phyloP scores from a whole-genome alignment of 2,888 invertebrate genomes.

The Cheilosia grossa region DNA sequence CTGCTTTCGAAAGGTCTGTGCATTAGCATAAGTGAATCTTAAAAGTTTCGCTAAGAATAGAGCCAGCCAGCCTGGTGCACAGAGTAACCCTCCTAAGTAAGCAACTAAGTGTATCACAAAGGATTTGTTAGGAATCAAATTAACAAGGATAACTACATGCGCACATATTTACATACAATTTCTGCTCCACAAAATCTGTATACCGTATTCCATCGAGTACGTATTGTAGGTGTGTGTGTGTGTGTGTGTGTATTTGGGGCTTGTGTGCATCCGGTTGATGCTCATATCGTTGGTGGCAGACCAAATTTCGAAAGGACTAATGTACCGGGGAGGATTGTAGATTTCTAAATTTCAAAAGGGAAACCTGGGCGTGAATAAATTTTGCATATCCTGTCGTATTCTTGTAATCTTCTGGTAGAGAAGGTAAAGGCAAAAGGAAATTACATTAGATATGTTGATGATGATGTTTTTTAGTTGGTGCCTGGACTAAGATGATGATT shows the following conservation, averaged over 20 bases:
- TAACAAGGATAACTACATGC: conserved; percentile 65
- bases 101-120: conserved; percentile 67
- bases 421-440: conserved; percentile 58
- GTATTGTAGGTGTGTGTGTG: too few species aligned
- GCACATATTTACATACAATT: conserved; percentile 37
- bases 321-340: conserved; percentile 4
- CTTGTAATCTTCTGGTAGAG: conserved; percentile 34
- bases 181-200: neutral
- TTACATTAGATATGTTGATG: conserved; percentile 72
- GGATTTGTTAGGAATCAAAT: conserved; percentile 71
- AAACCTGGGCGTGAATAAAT: neutral
- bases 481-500: conserved; percentile 27
- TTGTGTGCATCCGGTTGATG: conserved; percentile 22
- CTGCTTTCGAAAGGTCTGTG: conserved; percentile 17
- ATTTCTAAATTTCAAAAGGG: conserved; percentile 46
- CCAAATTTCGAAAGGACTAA: conserved; percentile 53
- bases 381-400: conserved; percentile 57
- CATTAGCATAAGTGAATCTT: conserved; percentile 40
- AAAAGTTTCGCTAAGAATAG: conserved; percentile 45
- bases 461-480: conserved; percentile 42
- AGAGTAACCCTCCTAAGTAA: conserved; percentile 47
- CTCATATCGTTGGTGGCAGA: conserved; percentile 46
- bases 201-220: neutral
- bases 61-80: conserved; percentile 18
- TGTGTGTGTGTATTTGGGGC: too few species aligned